These are phyloP conservation scores for Xestoiulus laeticollis DNA, from an alignment of 2,888 invertebrate genomes.

Conservation along the genomic window DNA sequence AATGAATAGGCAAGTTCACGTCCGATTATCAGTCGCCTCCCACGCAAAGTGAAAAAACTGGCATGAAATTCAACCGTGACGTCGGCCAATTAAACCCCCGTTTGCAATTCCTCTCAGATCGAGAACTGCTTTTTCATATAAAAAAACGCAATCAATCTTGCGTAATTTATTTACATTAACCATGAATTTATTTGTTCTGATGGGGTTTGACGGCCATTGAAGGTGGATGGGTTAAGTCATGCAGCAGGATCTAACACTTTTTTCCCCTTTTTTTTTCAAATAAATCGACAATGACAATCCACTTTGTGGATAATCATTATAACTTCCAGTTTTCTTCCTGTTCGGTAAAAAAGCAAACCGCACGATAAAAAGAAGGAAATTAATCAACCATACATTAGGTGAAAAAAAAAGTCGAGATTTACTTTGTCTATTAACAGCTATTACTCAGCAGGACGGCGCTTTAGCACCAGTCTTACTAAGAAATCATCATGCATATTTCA, in stretches of 20 bases:
- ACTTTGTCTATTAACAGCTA: background rate
- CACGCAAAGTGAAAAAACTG: background rate
- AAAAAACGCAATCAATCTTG: background rate
- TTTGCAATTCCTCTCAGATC: background rate
- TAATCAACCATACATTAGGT: background rate
- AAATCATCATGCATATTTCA: conserved; percentile 20
- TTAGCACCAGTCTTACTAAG: background rate
- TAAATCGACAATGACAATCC: background rate
- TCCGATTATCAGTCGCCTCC: background rate
- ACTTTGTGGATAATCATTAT: background rate
- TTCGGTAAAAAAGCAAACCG: background rate
- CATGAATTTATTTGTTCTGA: background rate
- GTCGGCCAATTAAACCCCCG: background rate
- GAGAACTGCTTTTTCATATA: background rate
- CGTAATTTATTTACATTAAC: background rate
- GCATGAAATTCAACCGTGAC: background rate
- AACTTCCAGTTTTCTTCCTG: background rate
- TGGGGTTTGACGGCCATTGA: conserved; percentile 5
- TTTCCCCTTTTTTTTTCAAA: background rate
- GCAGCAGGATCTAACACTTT: background rate
- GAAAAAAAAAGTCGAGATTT: background rate
- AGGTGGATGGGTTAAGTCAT: background rate
- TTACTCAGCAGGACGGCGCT: background rate
- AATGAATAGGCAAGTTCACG: background rate
- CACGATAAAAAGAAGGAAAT: background rate